Percentiles rank a stretch among this genome's conserved stretches.
Conservation (phyloP, 2,797 vertebrate genomes). For the Micropoecilia bifurca region DNA sequence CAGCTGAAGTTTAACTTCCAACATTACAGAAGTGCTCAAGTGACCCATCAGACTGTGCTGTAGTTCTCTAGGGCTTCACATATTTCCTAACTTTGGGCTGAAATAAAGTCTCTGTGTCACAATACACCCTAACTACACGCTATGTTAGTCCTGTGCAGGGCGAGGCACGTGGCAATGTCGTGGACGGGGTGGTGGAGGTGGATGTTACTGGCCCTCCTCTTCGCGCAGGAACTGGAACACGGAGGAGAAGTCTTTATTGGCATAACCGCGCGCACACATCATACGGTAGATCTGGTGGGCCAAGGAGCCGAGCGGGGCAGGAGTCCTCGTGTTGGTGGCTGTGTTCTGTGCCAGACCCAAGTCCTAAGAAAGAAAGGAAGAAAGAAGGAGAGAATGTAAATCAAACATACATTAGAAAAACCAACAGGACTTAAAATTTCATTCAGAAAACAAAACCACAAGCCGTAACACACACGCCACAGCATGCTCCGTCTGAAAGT, state of each 20-base stretch:
- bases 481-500: not conserved
- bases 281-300: slow-evolving; percentile 96
- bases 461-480: slow-evolving; percentile 17
- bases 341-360: slow-evolving; percentile 95
- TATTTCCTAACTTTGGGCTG: slow-evolving; percentile 44
- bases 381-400: slow-evolving; percentile 33
- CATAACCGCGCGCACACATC: slow-evolving; percentile 97
- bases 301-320: slow-evolving; percentile 90
- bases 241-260: slow-evolving; percentile 96
- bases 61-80: slow-evolving; percentile 25
- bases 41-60: slow-evolving; percentile 33
- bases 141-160: slow-evolving; percentile 54
- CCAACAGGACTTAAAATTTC: slow-evolving; percentile 33
- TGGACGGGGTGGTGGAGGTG: slow-evolving; percentile 51
- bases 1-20: slow-evolving; percentile 55
- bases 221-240: slow-evolving; percentile 97
- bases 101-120: slow-evolving; percentile 41
- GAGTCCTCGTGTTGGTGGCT: slow-evolving; percentile 93
- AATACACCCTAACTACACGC: slow-evolving; percentile 45
- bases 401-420: slow-evolving; percentile 46
- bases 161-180: slow-evolving; percentile 54
- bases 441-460: slow-evolving; percentile 50
- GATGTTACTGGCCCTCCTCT: slow-evolving; percentile 82
- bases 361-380: slow-evolving; percentile 79
- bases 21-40: slow-evolving; percentile 46